Base-by-base conservation (phyloP, 2,797 vertebrate genomes). In the Glossophaga mutica region DNA sequence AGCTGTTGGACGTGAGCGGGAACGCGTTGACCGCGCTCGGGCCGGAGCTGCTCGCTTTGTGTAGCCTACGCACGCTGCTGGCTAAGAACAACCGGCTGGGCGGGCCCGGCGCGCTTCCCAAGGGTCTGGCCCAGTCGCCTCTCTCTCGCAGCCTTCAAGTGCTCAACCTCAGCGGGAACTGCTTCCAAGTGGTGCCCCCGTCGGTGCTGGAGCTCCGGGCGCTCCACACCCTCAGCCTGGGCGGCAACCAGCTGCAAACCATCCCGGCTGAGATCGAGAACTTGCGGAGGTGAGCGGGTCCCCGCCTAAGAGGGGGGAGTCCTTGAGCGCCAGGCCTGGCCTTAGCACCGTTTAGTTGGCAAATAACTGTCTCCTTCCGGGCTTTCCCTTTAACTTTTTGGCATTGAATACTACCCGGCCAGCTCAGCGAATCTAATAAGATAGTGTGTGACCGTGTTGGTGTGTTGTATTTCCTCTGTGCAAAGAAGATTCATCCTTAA, bases 41-140 rank as follows among this genome's bases (percentile, higher is more conserved):
- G 3, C 98, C 99, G 2, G 99, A 99, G 97, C 97, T 99, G 39
- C 98, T 99, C 1, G 98, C 98, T 0, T 98, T 99, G 71, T 92
- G 95, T 93, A 98, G 98, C 68, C 99, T 99, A 21, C 99, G 98
- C 93, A 99, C 99, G 15, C 98, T 99, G 24, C 96, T 99, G 77
- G 99, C 99, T 94, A 99, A 99, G 98, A 99, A 99, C 99, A 99
- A 99, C 98, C 98, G 99, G 6, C 98, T 99, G 90, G 99, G 99
- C 94, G 99, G 99, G 97, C 98, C 98, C 21, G 97, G 98, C 55
- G 99, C 99, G 1, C 98, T 99, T 96, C 99, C 99, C 94, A 99
- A 99, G 94, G 98, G 99, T 84, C 94, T 98, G 94, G 98, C 76
- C 59, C 96, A 94, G 87, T 97, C 98, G 79, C 97, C 98, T 50